phyloP scores from a whole-genome alignment of 2,797 vertebrate genomes.

The Sebastes itinus region DNA sequence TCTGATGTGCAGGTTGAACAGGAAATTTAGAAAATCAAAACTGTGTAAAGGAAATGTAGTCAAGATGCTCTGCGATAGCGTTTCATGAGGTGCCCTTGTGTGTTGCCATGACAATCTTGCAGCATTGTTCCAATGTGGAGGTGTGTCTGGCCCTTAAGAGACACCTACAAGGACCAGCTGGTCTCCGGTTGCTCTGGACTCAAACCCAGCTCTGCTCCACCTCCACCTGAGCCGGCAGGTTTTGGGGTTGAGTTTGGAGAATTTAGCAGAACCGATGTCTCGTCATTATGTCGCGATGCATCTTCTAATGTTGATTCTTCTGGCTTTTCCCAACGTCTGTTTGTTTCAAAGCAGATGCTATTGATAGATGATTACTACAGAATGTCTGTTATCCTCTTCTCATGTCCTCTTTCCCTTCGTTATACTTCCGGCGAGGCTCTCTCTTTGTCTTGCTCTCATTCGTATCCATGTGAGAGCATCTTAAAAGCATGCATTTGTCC shows the following conservation, averaged over 20 bases:
- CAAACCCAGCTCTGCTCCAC: conserved; percentile 5
- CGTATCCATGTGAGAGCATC: background rate
- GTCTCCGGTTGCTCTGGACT: conserved; percentile 26
- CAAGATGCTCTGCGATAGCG: background rate
- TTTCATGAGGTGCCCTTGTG: conserved; percentile 54
- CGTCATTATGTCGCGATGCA: background rate
- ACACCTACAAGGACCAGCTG: conserved; percentile 47
- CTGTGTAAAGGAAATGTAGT: conserved; percentile 8
- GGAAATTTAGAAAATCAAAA: background rate
- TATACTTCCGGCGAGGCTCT: background rate
- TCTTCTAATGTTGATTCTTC: background rate
- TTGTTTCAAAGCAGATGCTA: background rate
- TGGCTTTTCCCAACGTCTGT: background rate
- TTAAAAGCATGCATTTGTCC: background rate
- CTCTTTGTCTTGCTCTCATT: background rate
- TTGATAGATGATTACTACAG: background rate
- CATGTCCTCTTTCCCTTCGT: background rate
- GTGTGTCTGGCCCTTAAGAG: conserved; percentile 65
- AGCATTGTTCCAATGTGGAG: conserved; percentile 62
- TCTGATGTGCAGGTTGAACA: background rate
- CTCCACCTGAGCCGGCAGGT: background rate
- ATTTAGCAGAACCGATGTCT: background rate
- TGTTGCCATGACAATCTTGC: conserved; percentile 79
- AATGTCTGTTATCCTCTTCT: background rate
- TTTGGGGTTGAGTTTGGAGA: background rate